Evolutionary conservation across 2,888 invertebrate species (phyloP).

Genomic region (Acanthopleura granulata): DNA sequence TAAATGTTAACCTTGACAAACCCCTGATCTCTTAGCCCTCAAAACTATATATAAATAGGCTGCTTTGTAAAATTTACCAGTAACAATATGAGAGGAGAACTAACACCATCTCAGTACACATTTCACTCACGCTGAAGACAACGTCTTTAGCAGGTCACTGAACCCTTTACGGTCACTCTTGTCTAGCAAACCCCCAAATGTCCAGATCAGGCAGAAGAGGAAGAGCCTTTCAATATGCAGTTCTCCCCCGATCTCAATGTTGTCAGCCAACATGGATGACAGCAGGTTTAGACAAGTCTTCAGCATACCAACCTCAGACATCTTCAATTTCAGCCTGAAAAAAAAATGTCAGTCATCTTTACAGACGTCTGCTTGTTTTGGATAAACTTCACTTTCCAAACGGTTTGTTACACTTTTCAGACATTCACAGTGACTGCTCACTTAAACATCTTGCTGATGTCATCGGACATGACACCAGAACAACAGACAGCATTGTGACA

Average conservation of each 20-base stretch:
- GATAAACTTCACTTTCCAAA: no score
- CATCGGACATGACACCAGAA: no score
- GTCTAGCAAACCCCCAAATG: slow-evolving; percentile 67
- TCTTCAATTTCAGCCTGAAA: slow-evolving; percentile 56
- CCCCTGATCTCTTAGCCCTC: no score
- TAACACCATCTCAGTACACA: no score
- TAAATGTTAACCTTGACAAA: no score
- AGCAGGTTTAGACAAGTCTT: slow-evolving; percentile 65
- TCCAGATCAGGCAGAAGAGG: slow-evolving; percentile 69
- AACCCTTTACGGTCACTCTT: slow-evolving; percentile 63
- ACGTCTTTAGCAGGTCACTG: slow-evolving; percentile 65
- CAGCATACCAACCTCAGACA: slow-evolving; percentile 67
- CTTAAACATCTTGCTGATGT: no score
- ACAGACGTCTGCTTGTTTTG: background rate
- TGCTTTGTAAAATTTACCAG: no score
- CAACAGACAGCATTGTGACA: no score
- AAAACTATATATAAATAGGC: no score
- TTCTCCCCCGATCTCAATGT: slow-evolving; percentile 68
- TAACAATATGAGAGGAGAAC: no score
- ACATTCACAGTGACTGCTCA: no score
- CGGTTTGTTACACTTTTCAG: no score
- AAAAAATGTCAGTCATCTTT: slow-evolving; percentile 8
- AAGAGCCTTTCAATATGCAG: slow-evolving; percentile 67
- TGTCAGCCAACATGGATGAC: slow-evolving; percentile 69
- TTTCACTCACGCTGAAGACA: slow-evolving; percentile 65